Evolutionary conservation across 2,113 vertebrate species (phyloP).

Genomic region (Bos indicus): DNA sequence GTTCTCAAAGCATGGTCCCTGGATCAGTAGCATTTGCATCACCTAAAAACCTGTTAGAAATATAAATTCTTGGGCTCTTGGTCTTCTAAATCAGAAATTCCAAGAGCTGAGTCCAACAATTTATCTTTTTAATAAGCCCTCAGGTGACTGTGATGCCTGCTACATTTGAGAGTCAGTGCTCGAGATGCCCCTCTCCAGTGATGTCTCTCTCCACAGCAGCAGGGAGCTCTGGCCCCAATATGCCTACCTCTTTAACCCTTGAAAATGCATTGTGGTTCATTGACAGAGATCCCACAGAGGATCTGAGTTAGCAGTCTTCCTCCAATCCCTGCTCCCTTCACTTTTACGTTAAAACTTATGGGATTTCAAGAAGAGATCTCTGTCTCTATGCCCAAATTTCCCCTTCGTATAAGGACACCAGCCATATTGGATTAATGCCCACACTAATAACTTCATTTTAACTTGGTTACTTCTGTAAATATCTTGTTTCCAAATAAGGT

Average conservation of each 20-base stretch:
- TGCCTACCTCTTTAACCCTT: not conserved
- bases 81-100: not conserved
- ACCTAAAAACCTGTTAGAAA: not conserved
- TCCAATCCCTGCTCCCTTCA: not conserved
- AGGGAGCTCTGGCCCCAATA: not conserved
- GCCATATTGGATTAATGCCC: not conserved
- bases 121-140: not conserved
- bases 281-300: not conserved
- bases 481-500: not conserved
- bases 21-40: not conserved
- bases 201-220: not conserved
- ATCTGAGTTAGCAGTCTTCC: not conserved
- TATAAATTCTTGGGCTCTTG: not conserved
- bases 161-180: not conserved
- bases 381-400: not conserved
- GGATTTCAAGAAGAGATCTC: not conserved
- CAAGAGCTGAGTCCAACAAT: not conserved
- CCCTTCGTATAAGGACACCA: not conserved
- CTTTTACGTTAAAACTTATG: not conserved
- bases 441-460: not conserved
- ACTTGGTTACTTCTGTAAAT: not conserved
- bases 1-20: not conserved
- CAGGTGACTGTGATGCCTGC: not conserved
- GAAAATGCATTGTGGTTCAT: not conserved
- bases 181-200: not conserved